These are phyloP conservation scores for Teleopsis dalmanni DNA, from an alignment of 1,140 invertebrate genomes.

Conservation along the genomic window DNA sequence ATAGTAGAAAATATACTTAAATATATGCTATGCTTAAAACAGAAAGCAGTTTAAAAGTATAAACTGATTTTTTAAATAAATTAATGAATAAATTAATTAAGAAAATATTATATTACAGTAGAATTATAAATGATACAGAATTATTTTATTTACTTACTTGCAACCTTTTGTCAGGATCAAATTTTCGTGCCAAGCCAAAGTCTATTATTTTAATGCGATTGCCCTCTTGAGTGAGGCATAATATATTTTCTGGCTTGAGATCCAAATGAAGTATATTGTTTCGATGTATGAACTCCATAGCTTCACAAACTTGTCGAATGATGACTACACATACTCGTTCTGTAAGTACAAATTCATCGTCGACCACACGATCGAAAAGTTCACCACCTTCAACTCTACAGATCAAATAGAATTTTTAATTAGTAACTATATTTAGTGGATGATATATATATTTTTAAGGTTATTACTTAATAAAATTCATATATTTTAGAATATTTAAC, in stretches of 20 bases:
- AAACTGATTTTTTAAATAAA: too few species aligned
- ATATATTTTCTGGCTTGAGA: conserved; percentile 97
- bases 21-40: too few species aligned
- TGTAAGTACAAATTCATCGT: conserved; percentile 94
- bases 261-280: conserved; percentile 93
- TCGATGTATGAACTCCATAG: conserved; percentile 90
- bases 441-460: too few species aligned
- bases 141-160: conserved; percentile 35
- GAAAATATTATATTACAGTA: too few species aligned
- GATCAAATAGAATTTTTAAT: too few species aligned
- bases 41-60: too few species aligned
- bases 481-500: too few species aligned
- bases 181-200: conserved; percentile 89
- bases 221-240: conserved; percentile 88
- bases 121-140: neutral
- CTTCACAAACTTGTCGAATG: conserved; percentile 95
- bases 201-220: conserved; percentile 98
- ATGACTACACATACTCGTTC: conserved; percentile 93
- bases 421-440: too few species aligned
- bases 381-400: conserved; percentile 95
- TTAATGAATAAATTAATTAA: too few species aligned
- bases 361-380: conserved; percentile 95
- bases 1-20: neutral
- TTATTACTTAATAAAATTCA: too few species aligned
- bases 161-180: conserved; percentile 84